Percentiles rank a stretch among this genome's conserved stretches.
Evolutionary conservation across 2,888 invertebrate species (phyloP).

Genomic region (Caenorhabditis drosophilae): DNA sequence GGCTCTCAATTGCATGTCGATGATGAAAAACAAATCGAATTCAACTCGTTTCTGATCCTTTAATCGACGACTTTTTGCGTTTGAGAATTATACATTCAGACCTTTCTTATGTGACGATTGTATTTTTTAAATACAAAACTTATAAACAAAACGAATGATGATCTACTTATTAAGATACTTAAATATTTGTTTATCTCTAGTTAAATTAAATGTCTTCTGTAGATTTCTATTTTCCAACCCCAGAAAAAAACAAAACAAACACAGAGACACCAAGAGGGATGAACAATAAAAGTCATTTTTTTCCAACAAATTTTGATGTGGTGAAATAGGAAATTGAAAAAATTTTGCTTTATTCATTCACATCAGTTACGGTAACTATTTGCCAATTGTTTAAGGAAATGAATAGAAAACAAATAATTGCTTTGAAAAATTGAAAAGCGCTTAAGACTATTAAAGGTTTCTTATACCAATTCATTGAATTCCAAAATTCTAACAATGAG

Average conservation of each 20-base stretch:
- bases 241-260: too few species aligned
- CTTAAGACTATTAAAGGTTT: not conserved
- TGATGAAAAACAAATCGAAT: constrained; percentile 29
- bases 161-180: too few species aligned
- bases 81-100: too few species aligned
- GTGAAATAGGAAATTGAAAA: not conserved
- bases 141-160: constrained; percentile 7
- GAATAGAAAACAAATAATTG: constrained; percentile 29
- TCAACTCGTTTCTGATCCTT: constrained; percentile 44
- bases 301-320: too few species aligned
- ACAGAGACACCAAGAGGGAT: too few species aligned
- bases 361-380: too few species aligned
- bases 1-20: not conserved
- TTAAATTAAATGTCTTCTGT: not conserved
- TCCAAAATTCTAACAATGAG: too few species aligned
- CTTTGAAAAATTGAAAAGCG: constrained; percentile 11
- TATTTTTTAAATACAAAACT: constrained; percentile 14
- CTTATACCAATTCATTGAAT: constrained; percentile 14
- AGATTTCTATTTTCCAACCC: not conserved
- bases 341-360: too few species aligned
- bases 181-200: too few species aligned
- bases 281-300: too few species aligned
- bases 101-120: too few species aligned
- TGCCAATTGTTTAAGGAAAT: constrained; percentile 2
- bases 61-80: constrained; percentile 14